Percentiles rank a stretch among this genome's conserved stretches.
phyloP scores from a whole-genome alignment of 2,113 vertebrate species.

The Oreochromis aureus region DNA sequence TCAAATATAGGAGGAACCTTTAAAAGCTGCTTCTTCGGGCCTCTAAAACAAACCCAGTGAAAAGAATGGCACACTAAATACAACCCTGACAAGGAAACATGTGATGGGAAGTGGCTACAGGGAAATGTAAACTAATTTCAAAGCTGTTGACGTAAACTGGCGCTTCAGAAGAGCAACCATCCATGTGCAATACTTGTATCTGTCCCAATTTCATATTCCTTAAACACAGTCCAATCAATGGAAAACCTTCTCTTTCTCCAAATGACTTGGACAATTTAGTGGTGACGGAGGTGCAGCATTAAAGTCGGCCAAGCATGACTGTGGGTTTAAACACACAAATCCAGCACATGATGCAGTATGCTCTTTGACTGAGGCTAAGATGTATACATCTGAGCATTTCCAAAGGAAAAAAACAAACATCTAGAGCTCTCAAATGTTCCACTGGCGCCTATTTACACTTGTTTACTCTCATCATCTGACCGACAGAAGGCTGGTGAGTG shows the following conservation, averaged over 20 bases:
- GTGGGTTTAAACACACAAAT: neutral
- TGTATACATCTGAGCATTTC: neutral
- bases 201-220: neutral
- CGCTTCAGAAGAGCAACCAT: neutral
- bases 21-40: neutral
- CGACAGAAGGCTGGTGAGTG: neutral
- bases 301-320: neutral
- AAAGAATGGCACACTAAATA: neutral
- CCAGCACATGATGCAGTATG: neutral
- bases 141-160: neutral
- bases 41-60: neutral
- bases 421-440: neutral
- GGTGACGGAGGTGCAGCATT: neutral
- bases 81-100: neutral
- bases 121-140: neutral
- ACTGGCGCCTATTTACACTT: neutral
- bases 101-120: neutral
- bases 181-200: neutral
- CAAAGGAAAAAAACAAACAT: neutral
- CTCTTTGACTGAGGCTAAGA: neutral
- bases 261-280: neutral
- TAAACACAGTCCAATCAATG: neutral
- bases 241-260: neutral
- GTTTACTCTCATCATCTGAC: conserved; percentile 3
- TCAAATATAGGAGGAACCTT: neutral